Conservation (phyloP, 2,113 vertebrate species). For the Tricholaema leucomelas region DNA sequence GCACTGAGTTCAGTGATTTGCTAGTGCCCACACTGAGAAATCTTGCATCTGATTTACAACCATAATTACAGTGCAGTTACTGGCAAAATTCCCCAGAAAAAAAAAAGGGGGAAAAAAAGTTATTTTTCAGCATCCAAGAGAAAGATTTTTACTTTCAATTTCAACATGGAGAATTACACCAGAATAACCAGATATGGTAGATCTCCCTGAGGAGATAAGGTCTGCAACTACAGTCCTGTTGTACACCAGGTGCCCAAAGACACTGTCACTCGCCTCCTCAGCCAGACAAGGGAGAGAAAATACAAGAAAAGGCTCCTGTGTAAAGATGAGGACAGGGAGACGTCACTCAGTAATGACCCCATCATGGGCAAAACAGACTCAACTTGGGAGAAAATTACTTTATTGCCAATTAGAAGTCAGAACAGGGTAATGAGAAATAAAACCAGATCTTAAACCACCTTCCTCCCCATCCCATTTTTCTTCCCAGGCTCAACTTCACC, state of each 20-base stretch:
- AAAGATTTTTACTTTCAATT: not conserved
- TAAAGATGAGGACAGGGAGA: not conserved
- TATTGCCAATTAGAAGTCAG: not conserved
- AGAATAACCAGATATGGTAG: rapidly evolving
- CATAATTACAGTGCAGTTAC: slow-evolving; percentile 12
- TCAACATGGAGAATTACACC: not conserved
- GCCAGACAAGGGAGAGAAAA: not conserved
- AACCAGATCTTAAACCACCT: not conserved
- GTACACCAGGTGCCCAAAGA: not conserved
- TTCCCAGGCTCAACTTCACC: not conserved
- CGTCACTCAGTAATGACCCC: not conserved
- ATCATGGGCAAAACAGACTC: not conserved
- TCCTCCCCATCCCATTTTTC: not conserved
- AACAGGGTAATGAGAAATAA: not conserved
- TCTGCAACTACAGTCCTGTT: not conserved
- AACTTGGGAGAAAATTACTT: not conserved
- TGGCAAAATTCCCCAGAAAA: not conserved
- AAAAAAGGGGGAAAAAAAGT: not conserved
- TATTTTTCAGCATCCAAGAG: not conserved
- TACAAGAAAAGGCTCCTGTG: rapidly evolving
- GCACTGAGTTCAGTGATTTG: not conserved
- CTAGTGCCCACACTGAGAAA: slow-evolving; percentile 18
- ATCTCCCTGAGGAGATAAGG: not conserved
- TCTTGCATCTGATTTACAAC: slow-evolving; percentile 31
- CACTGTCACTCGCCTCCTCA: not conserved